Evolutionary conservation across 2,797 vertebrate genomes (phyloP), one percentile per base, ranked within the genome.

Genomic region (Liasis olivaceus): DNA sequence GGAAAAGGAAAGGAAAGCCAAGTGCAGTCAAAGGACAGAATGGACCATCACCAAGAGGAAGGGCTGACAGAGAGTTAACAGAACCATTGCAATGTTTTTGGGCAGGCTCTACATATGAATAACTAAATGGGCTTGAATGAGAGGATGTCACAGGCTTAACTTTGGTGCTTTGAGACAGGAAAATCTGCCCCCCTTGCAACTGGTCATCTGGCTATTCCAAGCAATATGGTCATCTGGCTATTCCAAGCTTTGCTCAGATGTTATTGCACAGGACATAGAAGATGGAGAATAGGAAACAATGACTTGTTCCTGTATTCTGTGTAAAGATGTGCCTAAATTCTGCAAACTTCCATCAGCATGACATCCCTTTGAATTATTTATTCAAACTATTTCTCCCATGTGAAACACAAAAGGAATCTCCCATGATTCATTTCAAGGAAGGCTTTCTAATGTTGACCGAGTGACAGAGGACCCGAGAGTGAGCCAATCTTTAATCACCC

Each of bases 401-500:
- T 87, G 59, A 86, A 15, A 87, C 26, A 4, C 28, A 56, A 56
- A 86, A 42, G 89, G 64, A 24, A 8, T 14, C 58, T 86, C 92
- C 51, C n/a, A 31, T 4, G 5, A 62, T 91, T 89, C 89, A 89
- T 66, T 90, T 63, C 22, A 72, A 88, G 42, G 3, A 11, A 1
- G 87, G 7, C 26, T 88, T 90, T 88, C 90, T 88, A 86, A 93
- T 72, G 22, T 0, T 7, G 60, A 15, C 42, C 63, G 59, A 51
- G 84, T 56, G 13, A 94, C 64, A 59, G 60, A 59, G 90, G 66
- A 94, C 86, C 1, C 15, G 91, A 89, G 36, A 93, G 66, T 95
- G 93, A 95, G 94, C 89, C 77, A 51, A 87, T 3, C 60, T 56
- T 64, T 85, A 94, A 58, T 47, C 0, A 0, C 31, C 28, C 59